A percentile compares a stretch with the other conserved stretches of the same genome.
Conservation (phyloP, 2,113 vertebrate species). For the Eira barbara region DNA sequence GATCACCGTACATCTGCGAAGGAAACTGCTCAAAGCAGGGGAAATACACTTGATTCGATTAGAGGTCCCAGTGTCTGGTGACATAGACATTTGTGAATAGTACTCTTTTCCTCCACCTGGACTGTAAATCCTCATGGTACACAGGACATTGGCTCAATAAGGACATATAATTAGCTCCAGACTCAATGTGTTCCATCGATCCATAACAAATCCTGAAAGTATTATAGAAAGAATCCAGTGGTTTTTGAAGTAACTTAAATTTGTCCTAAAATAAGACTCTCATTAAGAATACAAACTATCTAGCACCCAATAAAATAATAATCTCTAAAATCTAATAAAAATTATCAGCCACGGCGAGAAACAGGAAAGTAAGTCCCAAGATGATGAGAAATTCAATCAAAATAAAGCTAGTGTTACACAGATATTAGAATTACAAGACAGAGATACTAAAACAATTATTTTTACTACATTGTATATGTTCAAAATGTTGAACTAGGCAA, state of each 20-base stretch:
- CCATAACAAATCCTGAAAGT: neutral
- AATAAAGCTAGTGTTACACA: neutral
- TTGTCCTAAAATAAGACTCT: neutral
- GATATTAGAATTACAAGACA: neutral
- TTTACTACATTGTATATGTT: neutral
- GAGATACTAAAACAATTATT: neutral
- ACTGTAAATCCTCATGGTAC: neutral
- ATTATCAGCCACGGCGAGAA: neutral
- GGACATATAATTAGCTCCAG: neutral
- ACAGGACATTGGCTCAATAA: neutral
- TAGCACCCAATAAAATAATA: neutral
- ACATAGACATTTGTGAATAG: neutral
- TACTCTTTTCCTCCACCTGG: rapidly evolving
- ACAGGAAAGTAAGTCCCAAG: neutral
- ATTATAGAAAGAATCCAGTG: neutral
- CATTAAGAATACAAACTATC: neutral
- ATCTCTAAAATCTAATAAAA: neutral
- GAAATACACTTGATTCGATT: neutral
- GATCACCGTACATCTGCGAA: neutral
- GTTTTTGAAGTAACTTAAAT: neutral
- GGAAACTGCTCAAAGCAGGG: rapidly evolving
- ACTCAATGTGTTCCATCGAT: neutral
- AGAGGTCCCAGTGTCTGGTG: neutral
- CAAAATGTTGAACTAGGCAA: neutral
- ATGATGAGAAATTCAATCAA: neutral